phyloP scores from a whole-genome alignment of 2,797 vertebrate genomes.

The Myotis myotis region DNA sequence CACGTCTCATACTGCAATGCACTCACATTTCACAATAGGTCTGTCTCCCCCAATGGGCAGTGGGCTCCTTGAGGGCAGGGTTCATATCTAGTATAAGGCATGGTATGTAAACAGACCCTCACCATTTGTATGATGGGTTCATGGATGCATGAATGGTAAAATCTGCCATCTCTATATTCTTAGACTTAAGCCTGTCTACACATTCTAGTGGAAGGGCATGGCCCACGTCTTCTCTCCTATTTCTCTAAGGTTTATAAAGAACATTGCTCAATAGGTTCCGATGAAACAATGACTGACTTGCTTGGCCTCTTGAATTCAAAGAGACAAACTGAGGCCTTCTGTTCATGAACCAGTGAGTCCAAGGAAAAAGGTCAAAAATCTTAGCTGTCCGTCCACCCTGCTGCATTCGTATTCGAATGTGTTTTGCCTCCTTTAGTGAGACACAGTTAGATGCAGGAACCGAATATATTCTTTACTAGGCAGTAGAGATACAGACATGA shows the following conservation, averaged over 20 bases:
- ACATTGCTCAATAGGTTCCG: not conserved
- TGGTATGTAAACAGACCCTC: not conserved
- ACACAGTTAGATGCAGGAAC: not conserved
- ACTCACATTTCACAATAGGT: not conserved
- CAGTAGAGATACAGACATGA: not conserved
- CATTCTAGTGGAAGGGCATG: not conserved
- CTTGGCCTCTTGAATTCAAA: not conserved
- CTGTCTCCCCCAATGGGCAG: not conserved
- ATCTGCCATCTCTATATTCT: not conserved
- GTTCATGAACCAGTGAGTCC: not conserved
- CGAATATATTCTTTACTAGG: not conserved
- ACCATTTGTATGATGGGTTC: not conserved
- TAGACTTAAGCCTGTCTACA: not conserved
- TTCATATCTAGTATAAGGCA: not conserved
- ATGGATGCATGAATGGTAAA: not conserved
- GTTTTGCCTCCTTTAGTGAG: conserved; percentile 21
- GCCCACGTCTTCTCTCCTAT: not conserved
- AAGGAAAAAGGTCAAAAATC: not conserved
- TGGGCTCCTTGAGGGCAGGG: not conserved
- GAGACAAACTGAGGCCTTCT: conserved; percentile 13
- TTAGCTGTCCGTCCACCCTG: not conserved
- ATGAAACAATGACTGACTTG: not conserved
- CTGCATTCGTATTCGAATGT: not conserved
- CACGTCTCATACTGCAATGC: not conserved
- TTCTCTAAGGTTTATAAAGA: not conserved